Evolutionary conservation across 2,888 invertebrate genomes (phyloP).

Genomic region (Lypha dubia): DNA sequence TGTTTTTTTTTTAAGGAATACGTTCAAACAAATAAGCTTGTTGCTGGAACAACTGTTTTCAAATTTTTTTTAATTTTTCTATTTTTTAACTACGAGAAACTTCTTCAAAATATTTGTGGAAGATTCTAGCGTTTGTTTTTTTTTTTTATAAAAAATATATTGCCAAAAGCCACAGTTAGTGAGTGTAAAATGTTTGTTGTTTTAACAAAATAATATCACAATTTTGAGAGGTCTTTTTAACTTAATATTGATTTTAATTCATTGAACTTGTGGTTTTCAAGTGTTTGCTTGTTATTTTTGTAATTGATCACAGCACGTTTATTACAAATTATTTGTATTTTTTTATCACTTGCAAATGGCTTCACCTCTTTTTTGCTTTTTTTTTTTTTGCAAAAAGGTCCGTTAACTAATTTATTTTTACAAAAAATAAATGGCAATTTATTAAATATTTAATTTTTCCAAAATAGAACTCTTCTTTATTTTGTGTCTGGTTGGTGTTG

Average conservation of each 20-base stretch:
- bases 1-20: slow-evolving; percentile 8
- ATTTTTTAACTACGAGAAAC: slow-evolving; percentile 45
- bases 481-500: too few relatives aligned
- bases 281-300: slow-evolving; percentile 30
- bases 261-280: slow-evolving; percentile 43
- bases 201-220: slow-evolving; percentile 64
- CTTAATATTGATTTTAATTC: slow-evolving; percentile 7
- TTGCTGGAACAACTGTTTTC: slow-evolving; percentile 42
- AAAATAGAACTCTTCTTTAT: slow-evolving; percentile 66
- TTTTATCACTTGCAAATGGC: slow-evolving; percentile 70
- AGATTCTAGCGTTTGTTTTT: slow-evolving; percentile 18
- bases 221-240: slow-evolving; percentile 60
- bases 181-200: background rate
- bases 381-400: too few relatives aligned
- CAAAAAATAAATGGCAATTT: slow-evolving; percentile 76
- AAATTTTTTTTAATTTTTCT: slow-evolving; percentile 39
- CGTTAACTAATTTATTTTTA: slow-evolving; percentile 19
- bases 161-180: slow-evolving; percentile 50
- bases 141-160: slow-evolving; percentile 2
- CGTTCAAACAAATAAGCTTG: slow-evolving; percentile 40
- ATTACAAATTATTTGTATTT: slow-evolving; percentile 32
- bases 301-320: slow-evolving; percentile 64
- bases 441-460: slow-evolving; percentile 53
- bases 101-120: slow-evolving; percentile 50
- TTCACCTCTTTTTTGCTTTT: slow-evolving; percentile 15